Evolutionary conservation across 1,140 invertebrate species (phyloP).

Genomic region (Zaprionus taronus): DNA sequence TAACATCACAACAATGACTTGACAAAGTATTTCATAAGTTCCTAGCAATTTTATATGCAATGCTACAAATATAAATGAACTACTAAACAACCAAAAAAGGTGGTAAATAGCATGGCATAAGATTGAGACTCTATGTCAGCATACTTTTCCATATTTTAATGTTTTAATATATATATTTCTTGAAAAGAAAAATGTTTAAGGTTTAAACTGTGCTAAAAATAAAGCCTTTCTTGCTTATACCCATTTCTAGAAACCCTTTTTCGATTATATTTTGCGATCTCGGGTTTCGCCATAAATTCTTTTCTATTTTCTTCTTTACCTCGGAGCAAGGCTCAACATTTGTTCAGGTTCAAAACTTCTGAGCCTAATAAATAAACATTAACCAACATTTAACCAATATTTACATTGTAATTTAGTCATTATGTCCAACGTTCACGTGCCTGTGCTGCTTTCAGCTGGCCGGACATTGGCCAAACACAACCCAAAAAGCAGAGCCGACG

Average conservation of each 20-base stretch:
- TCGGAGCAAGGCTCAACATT: neutral
- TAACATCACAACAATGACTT: no score
- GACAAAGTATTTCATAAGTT: no score
- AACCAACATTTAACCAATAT: slow-evolving; percentile 52
- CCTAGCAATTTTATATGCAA: no score
- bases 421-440: slow-evolving; percentile 35
- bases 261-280: neutral
- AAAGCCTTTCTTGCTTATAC: neutral
- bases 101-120: no score
- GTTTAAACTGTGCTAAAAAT: no score
- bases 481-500: slow-evolving; percentile 28
- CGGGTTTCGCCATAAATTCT: slow-evolving; percentile 8
- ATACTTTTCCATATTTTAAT: no score
- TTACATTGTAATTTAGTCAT: slow-evolving; percentile 70
- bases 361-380: slow-evolving; percentile 56
- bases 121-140: no score
- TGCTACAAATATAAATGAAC: no score
- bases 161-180: no score
- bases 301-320: neutral
- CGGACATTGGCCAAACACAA: slow-evolving; percentile 28
- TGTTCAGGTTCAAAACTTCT: slow-evolving; percentile 11
- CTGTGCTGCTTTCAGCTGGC: slow-evolving; percentile 29
- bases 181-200: no score
- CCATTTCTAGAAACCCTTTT: neutral
- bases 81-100: no score